Evolutionary conservation across 2,113 vertebrate species (phyloP), one percentile per base, ranked within the genome.

Genomic region (Acanthisitta chloris): DNA sequence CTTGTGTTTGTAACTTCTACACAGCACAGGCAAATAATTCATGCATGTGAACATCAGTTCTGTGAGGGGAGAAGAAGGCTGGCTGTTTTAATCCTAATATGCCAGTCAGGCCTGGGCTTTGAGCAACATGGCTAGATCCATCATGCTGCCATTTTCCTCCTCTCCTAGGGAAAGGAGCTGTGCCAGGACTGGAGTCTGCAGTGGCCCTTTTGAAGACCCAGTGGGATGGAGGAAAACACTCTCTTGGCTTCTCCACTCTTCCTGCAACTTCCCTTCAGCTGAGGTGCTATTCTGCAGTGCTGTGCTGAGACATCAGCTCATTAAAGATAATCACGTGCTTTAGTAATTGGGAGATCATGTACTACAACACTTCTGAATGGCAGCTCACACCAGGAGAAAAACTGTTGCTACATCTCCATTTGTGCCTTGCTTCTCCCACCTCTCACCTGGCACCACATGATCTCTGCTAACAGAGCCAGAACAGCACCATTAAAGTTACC

Each of bases 361-460:
- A n/a, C 49, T 49, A 4, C 57, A 82, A 4, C 40, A 9, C 45
- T 73, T 58, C 54, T 14, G 8, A 91, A 77, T 12, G 65, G 54
- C 78, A 95, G 48, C 38, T 94, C 42, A 61, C 16, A 45, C 34
- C 40, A 36, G 64, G 84, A 91, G 52, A 55, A 77, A 77, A 83
- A 67, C 6, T 38, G 62, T 38, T 59, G 31, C 80, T 33, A 69
- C 25, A 7, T 28, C 55, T 67, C 34, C 49, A 13, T 45, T 79
- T 85, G 51, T 73, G n/a, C 34, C 5, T 4, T 45, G 43, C 18
- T 28, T 9, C 69, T 90, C 81, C 51, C 42, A 58, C 34, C 26
- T 76, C 42, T 81, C 48, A 57, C 31, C 45, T 69, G 24, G 29
- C n/a, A 57, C 57, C 4, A 1, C 69, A 54, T 13, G 19, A 9